phyloP scores from a whole-genome alignment of 35 echinoderm and acorn worm species.

The Anneissia japonica region DNA sequence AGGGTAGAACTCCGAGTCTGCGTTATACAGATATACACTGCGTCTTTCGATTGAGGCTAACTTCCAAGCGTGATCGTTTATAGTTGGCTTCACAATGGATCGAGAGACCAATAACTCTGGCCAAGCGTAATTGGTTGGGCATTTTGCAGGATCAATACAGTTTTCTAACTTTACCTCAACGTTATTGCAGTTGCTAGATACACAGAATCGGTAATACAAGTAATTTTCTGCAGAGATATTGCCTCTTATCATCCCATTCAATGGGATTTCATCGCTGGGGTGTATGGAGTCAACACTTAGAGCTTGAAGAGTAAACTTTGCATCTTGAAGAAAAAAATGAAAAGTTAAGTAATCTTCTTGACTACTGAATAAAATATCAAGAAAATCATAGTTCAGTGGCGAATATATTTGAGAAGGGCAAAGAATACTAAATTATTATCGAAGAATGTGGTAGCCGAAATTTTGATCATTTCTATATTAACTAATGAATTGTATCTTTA shows the following conservation, averaged over 20 bases:
- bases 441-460: no score
- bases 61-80: slow-evolving; percentile 89
- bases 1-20: slow-evolving; percentile 55
- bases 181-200: slow-evolving; percentile 40
- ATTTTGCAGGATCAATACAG: slow-evolving; percentile 53
- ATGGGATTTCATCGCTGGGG: slow-evolving; percentile 34
- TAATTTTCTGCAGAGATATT: slow-evolving; percentile 30
- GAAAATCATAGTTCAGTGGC: no score
- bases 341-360: no score
- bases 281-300: slow-evolving; percentile 40
- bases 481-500: no score
- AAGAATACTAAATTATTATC: no score
- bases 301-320: slow-evolving; percentile 47
- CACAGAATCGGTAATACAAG: slow-evolving; percentile 80
- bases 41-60: slow-evolving; percentile 56
- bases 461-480: no score
- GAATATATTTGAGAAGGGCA: no score
- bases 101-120: slow-evolving; percentile 81
- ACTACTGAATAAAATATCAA: no score
- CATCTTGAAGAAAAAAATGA: slow-evolving; percentile 52
- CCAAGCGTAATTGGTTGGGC: slow-evolving; percentile 67
- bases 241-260: slow-evolving; percentile 3
- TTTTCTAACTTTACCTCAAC: slow-evolving; percentile 59
- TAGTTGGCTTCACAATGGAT: slow-evolving; percentile 61
- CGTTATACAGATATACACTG: slow-evolving; percentile 44